Conservation (phyloP, 2,888 invertebrate genomes). For the Erebia epiphron region DNA sequence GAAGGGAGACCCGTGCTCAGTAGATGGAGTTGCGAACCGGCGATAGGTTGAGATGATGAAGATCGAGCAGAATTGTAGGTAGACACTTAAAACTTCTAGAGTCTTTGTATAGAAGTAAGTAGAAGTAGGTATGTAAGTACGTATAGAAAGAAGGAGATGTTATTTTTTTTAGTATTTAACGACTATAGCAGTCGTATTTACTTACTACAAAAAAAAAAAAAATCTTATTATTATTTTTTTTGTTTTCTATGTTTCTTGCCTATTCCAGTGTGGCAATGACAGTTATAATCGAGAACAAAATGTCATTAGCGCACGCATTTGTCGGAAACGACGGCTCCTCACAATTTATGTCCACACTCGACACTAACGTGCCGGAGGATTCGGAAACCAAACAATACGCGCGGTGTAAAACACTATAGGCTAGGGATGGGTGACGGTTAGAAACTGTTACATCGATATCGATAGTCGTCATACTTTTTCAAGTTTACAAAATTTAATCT, state of each 20-base stretch:
- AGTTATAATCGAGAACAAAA: conserved; percentile 63
- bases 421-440: conserved; percentile 44
- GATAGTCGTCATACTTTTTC: neutral
- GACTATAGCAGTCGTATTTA: neutral
- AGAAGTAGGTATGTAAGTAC: too few species aligned
- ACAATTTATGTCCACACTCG: conserved; percentile 75
- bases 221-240: neutral
- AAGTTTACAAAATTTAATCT: neutral
- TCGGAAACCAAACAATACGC: conserved; percentile 63
- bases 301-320: conserved; percentile 68
- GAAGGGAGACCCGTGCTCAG: too few species aligned
- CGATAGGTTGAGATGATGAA: too few species aligned
- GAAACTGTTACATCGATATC: conserved; percentile 38
- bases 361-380: conserved; percentile 62
- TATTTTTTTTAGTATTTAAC: too few species aligned
- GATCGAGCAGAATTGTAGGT: too few species aligned
- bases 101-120: too few species aligned
- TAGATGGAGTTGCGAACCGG: too few species aligned
- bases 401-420: conserved; percentile 47
- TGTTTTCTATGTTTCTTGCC: neutral
- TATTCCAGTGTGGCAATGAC: conserved; percentile 36
- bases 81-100: too few species aligned
- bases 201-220: neutral
- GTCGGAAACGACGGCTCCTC: conserved; percentile 65
- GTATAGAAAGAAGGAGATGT: too few species aligned